Base-by-base conservation (phyloP, 2,113 vertebrate species). In the Phoxinus phoxinus region DNA sequence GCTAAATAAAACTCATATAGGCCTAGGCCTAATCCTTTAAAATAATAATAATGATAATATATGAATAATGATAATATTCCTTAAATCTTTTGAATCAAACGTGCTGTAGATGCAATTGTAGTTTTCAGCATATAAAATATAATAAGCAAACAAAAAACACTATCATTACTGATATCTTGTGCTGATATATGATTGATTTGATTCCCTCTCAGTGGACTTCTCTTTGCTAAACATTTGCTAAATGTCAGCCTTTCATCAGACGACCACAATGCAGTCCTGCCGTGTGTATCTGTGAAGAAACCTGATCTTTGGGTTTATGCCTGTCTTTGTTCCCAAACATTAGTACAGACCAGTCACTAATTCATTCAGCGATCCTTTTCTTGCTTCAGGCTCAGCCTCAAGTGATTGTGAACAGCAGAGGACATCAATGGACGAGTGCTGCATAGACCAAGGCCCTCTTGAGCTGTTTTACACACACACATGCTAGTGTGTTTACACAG, bases 241-340 rank as follows among this genome's bases (percentile, higher is more conserved):
- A 56, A 30, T 53, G 74, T 76, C 74, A 53, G 25, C 48, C 59
- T 65, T 30, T 48, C 41, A 65, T 46, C 25, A 27, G 58, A 30
- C 11, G 3, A 32, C 19, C 74, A 56, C 0, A 48, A 80, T 85
- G 7, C 86, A 53, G 75, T 80, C 69, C 19, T 8, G 3, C 13
- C 48, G 44, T 25, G 53, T 81, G 88, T 37, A 53, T 76, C 73
- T 76, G 74, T 76, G 48, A 53, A 72, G 48, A 48, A 53, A 67
- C 73, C 58, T 51, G 84, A 72, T 76, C 69, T 69, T 15, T 19
- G 8, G 27, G 46, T 67, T 48, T 85, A 32, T 79, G 21, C 61
- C 23, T 69, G 27, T 81, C 80, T 81, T 81, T 81, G 80, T 81
- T 81, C 41, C 27, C 46, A 81, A 81, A 35, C 25, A 81, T 81